Conservation (phyloP, 2,888 invertebrate genomes). For the Phorcus lineatus region DNA sequence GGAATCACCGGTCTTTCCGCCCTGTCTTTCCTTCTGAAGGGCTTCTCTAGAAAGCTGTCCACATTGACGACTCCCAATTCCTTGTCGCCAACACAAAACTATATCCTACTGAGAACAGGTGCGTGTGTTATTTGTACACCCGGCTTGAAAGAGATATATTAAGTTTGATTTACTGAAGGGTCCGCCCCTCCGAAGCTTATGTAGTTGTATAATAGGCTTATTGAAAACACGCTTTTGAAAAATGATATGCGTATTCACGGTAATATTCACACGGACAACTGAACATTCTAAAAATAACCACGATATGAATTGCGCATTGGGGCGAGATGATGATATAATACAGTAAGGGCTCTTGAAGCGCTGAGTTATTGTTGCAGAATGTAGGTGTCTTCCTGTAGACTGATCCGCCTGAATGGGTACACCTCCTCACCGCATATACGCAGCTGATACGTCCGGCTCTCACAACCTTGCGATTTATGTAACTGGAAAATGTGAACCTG, state of each 20-base stretch:
- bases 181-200: not conserved
- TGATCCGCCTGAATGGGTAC: no score
- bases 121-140: slow-evolving; percentile 1
- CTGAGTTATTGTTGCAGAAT: not conserved
- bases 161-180: not conserved
- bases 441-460: no score
- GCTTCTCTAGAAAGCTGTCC: not conserved
- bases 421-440: no score
- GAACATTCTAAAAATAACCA: not conserved
- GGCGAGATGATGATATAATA: not conserved
- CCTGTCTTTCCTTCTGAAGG: not conserved
- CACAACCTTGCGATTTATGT: no score
- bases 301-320: slow-evolving; percentile 1
- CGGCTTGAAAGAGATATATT: not conserved
- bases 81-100: not conserved
- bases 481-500: no score
- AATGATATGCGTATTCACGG: not conserved
- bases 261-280: not conserved
- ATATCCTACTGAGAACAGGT: not conserved
- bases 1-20: not conserved
- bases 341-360: not conserved
- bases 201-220: not conserved
- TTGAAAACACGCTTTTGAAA: not conserved
- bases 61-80: not conserved
- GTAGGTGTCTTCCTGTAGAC: not conserved